Conservation (phyloP, 37 sponge, comb jelly and placozoan genomes). For the Oopsacas minuta region DNA sequence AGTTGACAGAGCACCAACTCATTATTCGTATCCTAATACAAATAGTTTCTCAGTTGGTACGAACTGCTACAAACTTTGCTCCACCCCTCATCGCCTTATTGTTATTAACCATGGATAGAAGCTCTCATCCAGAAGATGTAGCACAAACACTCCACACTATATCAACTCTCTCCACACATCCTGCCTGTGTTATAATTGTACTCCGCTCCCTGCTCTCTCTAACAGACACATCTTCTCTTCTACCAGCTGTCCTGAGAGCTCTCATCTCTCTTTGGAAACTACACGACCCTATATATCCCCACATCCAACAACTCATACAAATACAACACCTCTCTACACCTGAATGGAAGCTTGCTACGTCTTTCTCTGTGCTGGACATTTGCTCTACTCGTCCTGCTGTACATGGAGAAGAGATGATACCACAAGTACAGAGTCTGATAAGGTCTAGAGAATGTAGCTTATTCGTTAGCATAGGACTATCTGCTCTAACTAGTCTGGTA, state of each 20-base stretch:
- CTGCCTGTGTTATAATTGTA: background rate
- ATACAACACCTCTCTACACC: background rate
- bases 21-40: background rate
- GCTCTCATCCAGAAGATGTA: background rate
- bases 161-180: background rate
- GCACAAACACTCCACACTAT: background rate
- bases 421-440: background rate
- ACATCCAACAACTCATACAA: background rate
- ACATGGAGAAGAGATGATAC: constrained; percentile 2
- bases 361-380: background rate
- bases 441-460: background rate
- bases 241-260: background rate
- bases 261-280: background rate
- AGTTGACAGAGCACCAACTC: background rate
- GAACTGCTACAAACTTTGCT: background rate
- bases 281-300: background rate
- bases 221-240: background rate
- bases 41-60: background rate
- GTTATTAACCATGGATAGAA: background rate
- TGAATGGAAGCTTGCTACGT: background rate
- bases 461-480: background rate
- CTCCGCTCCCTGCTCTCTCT: constrained; percentile 4
- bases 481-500: background rate
- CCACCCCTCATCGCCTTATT: background rate
- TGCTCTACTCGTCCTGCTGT: background rate